Evolutionary conservation across 2,888 invertebrate genomes (phyloP).

Genomic region (Caenorhabditis uteleia): DNA sequence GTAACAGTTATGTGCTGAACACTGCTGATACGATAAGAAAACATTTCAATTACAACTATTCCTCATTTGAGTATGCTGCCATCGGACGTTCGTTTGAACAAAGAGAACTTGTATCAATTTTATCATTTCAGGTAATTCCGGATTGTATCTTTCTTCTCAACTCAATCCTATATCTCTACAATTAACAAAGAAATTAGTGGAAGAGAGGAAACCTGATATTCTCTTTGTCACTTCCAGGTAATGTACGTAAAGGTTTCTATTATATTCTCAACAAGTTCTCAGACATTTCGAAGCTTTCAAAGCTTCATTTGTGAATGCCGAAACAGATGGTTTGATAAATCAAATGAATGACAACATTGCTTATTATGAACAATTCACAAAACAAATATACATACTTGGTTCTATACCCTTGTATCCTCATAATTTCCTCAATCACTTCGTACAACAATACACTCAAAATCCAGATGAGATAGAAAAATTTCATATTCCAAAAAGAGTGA

Average conservation of each 20-base stretch:
- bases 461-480: neutral
- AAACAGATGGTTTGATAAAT: neutral
- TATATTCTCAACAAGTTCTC: no score
- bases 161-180: no score
- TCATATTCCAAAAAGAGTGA: neutral
- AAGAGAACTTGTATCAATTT: no score
- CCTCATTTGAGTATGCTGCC: constrained; percentile 11
- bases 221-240: no score
- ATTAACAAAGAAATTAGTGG: no score
- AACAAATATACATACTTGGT: constrained; percentile 2
- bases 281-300: no score
- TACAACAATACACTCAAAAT: neutral
- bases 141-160: no score
- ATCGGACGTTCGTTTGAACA: constrained; percentile 6
- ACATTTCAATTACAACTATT: constrained; percentile 19
- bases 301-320: neutral
- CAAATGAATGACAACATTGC: constrained; percentile 11
- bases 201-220: no score
- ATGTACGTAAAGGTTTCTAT: no score
- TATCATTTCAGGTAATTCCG: no score
- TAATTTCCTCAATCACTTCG: constrained; percentile 3
- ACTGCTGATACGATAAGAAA: constrained; percentile 7
- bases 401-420: neutral
- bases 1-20: constrained; percentile 27
- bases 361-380: constrained; percentile 3